Percentiles rank a stretch among this genome's conserved stretches.
These are phyloP conservation scores for Parnassius orleans DNA, from an alignment of 2,888 invertebrate species.

Conservation along the genomic window DNA sequence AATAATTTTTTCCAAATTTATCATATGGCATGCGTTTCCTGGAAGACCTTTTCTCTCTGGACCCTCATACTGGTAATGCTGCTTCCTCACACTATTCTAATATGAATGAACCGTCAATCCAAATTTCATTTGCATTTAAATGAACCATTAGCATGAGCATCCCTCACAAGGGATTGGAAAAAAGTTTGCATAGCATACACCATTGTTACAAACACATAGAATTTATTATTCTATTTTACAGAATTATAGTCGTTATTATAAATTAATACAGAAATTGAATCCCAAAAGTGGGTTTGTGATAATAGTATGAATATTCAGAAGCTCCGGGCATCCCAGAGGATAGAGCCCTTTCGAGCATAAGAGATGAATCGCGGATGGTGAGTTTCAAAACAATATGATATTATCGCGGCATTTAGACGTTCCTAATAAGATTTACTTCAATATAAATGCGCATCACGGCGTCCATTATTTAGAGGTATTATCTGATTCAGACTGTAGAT, in stretches of 20 bases:
- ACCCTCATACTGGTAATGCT: too few species aligned
- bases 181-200: too few species aligned
- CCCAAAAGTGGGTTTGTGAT: slow-evolving; percentile 72
- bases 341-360: slow-evolving; percentile 74
- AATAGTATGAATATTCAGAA: slow-evolving; percentile 77
- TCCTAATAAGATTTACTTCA: slow-evolving; percentile 80
- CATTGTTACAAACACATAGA: too few species aligned
- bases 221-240: too few species aligned
- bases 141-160: too few species aligned
- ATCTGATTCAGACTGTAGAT: slow-evolving; percentile 60
- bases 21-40: too few species aligned
- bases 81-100: too few species aligned
- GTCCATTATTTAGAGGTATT: slow-evolving; percentile 75
- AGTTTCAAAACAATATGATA: slow-evolving; percentile 79
- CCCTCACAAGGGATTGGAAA: too few species aligned
- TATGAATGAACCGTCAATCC: too few species aligned
- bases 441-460: slow-evolving; percentile 77
- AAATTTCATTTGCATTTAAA: too few species aligned
- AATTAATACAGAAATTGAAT: slow-evolving; percentile 49
- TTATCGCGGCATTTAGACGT: slow-evolving; percentile 77
- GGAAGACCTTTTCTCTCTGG: too few species aligned
- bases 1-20: too few species aligned
- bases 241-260: slow-evolving; percentile 28
- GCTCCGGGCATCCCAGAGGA: slow-evolving; percentile 67
- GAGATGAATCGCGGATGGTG: slow-evolving; percentile 75